A percentile compares a stretch with the other conserved stretches of the same genome.
phyloP scores from a whole-genome alignment of 2,888 invertebrate genomes.

The Sinotaia quadrata region DNA sequence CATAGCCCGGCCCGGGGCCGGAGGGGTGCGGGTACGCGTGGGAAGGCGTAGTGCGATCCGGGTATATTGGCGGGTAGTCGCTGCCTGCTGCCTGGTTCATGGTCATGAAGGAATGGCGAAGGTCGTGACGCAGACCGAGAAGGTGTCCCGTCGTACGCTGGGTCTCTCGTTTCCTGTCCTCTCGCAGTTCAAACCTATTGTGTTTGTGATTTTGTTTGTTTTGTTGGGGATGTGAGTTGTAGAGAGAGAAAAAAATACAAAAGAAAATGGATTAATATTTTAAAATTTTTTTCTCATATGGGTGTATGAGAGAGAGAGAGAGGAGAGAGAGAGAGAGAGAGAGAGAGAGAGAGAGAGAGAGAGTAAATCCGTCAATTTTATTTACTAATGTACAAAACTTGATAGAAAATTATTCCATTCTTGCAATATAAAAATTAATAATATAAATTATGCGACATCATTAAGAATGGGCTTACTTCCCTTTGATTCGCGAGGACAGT shows the following conservation, averaged over 20 bases:
- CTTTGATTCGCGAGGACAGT: too few relatives aligned
- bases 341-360: neutral
- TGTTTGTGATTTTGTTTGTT: neutral
- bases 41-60: slow-evolving; percentile 12
- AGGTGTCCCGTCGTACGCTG: slow-evolving; percentile 73
- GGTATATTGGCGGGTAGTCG: neutral
- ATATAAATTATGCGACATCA: too few relatives aligned
- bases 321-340: neutral
- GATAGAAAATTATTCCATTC: too few relatives aligned
- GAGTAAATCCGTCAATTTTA: too few relatives aligned
- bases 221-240: too few relatives aligned
- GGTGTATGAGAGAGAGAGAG: too few relatives aligned
- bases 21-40: slow-evolving; percentile 30
- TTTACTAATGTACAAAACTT: too few relatives aligned
- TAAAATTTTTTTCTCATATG: too few relatives aligned
- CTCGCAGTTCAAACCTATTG: slow-evolving; percentile 74
- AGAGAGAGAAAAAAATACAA: too few relatives aligned
- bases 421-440: too few relatives aligned
- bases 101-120: slow-evolving; percentile 68
- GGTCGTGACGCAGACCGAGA: slow-evolving; percentile 74
- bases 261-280: too few relatives aligned
- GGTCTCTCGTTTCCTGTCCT: slow-evolving; percentile 74
- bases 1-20: slow-evolving; percentile 8
- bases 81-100: slow-evolving; percentile 17
- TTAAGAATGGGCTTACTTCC: too few relatives aligned